These are phyloP conservation scores for Manacus vitellinus DNA, from an alignment of 2,113 vertebrate species.

Conservation along the genomic window DNA sequence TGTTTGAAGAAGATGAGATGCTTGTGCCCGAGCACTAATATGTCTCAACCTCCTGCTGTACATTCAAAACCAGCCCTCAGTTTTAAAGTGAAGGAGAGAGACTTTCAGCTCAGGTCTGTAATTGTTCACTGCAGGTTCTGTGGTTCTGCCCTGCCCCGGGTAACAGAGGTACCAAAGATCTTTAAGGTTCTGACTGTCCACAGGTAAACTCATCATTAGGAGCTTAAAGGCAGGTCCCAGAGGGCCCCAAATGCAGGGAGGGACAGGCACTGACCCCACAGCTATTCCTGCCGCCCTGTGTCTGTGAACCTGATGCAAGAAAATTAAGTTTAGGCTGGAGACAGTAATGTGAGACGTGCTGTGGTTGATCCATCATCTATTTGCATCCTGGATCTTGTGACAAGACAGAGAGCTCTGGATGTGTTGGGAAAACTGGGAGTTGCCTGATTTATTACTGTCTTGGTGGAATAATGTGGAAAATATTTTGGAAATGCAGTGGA, in stretches of 20 bases:
- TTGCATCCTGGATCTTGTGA: neutral
- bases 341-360: accelerated
- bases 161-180: neutral
- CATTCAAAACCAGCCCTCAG: neutral
- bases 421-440: neutral
- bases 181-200: neutral
- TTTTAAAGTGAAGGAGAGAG: neutral
- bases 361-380: neutral
- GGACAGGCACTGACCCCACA: neutral
- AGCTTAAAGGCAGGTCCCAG: neutral
- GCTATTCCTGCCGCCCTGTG: neutral
- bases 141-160: neutral
- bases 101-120: neutral
- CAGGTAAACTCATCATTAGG: neutral
- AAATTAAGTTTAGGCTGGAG: neutral
- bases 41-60: accelerated
- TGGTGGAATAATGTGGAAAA: neutral
- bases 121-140: neutral
- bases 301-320: neutral
- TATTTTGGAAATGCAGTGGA: neutral
- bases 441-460: neutral
- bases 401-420: neutral
- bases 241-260: neutral
- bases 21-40: neutral
- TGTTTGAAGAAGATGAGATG: neutral